A percentile compares a stretch with the other conserved stretches of the same genome.
These are phyloP conservation scores for Mesorhabditis sp. DNA, from an alignment of 2,888 invertebrate species.

Conservation along the genomic window DNA sequence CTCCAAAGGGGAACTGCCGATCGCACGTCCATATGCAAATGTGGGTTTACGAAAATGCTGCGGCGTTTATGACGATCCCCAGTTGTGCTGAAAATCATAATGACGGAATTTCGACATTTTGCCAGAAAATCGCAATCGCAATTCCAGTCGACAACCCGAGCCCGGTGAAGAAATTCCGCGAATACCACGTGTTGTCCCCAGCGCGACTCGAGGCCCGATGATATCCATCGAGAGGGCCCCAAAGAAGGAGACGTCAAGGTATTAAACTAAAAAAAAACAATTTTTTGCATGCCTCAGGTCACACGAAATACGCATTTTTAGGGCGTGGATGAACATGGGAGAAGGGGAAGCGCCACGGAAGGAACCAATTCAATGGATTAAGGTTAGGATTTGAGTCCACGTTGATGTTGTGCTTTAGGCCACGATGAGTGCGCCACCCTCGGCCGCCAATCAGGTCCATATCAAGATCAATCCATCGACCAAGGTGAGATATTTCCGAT, in stretches of 20 bases:
- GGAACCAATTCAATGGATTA: neutral
- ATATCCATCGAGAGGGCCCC: neutral
- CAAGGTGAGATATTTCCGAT: neutral
- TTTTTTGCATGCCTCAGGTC: neutral
- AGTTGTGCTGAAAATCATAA: neutral
- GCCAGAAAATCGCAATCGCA: neutral
- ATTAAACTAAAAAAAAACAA: neutral
- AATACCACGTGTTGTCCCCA: neutral
- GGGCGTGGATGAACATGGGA: slow-evolving; percentile 1
- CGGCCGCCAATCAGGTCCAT: neutral
- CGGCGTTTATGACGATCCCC: neutral
- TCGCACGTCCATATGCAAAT: neutral
- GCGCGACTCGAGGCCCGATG: neutral
- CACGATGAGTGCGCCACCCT: neutral
- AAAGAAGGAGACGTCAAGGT: neutral
- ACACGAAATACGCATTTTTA: neutral
- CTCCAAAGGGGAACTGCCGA: neutral
- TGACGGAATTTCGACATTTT: neutral
- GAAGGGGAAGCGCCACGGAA: neutral
- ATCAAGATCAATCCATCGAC: neutral
- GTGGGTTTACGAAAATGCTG: neutral
- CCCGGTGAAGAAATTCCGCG: neutral
- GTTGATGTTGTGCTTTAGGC: neutral
- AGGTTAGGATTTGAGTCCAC: neutral
- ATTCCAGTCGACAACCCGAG: neutral